Evolutionary conservation across 2,888 invertebrate species (phyloP).

Genomic region (Sinelater perroti): DNA sequence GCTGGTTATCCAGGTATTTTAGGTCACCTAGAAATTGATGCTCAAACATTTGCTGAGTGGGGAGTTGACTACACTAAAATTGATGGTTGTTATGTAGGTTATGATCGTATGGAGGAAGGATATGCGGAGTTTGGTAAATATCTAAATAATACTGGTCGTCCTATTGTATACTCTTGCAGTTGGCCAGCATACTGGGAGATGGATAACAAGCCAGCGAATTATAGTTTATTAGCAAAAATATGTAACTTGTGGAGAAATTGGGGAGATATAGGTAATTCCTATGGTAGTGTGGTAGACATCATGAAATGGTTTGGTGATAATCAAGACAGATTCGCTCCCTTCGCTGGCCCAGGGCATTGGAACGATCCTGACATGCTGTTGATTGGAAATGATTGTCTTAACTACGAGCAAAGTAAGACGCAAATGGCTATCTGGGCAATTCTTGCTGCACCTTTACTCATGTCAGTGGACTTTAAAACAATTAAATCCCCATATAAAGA

Average conservation of each 20-base stretch:
- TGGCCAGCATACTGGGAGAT: conserved; percentile 79
- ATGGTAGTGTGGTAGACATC: conserved; percentile 64
- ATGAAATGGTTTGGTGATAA: conserved; percentile 69
- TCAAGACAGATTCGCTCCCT: conserved; percentile 64
- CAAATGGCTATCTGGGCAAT: conserved; percentile 78
- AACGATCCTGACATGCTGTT: conserved; percentile 74
- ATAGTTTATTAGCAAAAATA: conserved; percentile 62
- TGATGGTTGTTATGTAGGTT: conserved; percentile 75
- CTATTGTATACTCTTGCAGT: conserved; percentile 80
- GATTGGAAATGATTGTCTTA: conserved; percentile 67
- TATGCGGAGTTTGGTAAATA: conserved; percentile 72
- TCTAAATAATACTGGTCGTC: conserved; percentile 74
- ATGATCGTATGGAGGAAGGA: conserved; percentile 47
- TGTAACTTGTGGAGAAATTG: conserved; percentile 74
- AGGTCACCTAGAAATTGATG: conserved; percentile 69
- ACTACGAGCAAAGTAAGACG: conserved; percentile 68
- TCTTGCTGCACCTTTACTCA: conserved; percentile 71
- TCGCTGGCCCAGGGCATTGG: conserved; percentile 73
- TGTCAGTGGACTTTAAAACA: conserved; percentile 69
- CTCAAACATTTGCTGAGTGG: conserved; percentile 76
- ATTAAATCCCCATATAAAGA: conserved; percentile 64
- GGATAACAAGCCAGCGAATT: conserved; percentile 65
- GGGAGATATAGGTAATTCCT: conserved; percentile 71
- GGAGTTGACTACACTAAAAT: conserved; percentile 78
- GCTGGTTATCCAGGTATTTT: conserved; percentile 76